Base-by-base conservation (phyloP, 2,113 vertebrate species). In the Phylloscopus trochiloides region DNA sequence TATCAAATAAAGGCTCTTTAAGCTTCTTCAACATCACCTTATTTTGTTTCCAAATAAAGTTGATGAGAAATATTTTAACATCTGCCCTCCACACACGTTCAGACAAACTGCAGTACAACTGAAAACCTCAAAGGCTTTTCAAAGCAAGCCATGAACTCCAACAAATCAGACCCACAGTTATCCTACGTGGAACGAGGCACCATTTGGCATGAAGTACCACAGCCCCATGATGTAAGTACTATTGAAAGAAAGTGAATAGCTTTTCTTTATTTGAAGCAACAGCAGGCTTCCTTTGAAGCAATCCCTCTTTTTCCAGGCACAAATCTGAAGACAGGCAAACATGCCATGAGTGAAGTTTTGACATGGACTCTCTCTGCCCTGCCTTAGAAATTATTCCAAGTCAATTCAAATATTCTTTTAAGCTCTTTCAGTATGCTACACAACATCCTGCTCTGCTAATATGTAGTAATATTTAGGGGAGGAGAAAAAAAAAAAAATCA, bases 11-110 rank as follows among this genome's bases (percentile, higher is more conserved):
- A 40, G 8, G 8, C 10, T 61, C 70, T 61, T 82, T 45, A 68
- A 50, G n/a, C 22, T 68, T 78, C 20, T 85, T 86, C 50, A 45
- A 12, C 14, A 36, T 17, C 15, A 31, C 5, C 36, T 65, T 55
- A 11, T 5, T 86, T 72, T 79, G 58, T 61, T 92, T 76, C 67
- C 51, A 73, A 70, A 62, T 13, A 50, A 68, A 76, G 32, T 7
- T 17, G 25, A 52, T 6, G 2, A 76, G 75, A 62, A 94, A 72
- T 51, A 68, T 21, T 20, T 58, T 51, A 78, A 42, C 19, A 48
- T 3, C 1, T 2, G 0, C 10, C 9, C 25, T 50, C 19, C 24
- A 1, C 29, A 1, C 7, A 15, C 17, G 12, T 24, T 43, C n/a
- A 75, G 66, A 66, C 15, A 62, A 83, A 76, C 28, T 45, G 58